Conservation (phyloP, 92 coral and sea anemone genomes). For the Phymanthus crucifer region DNA sequence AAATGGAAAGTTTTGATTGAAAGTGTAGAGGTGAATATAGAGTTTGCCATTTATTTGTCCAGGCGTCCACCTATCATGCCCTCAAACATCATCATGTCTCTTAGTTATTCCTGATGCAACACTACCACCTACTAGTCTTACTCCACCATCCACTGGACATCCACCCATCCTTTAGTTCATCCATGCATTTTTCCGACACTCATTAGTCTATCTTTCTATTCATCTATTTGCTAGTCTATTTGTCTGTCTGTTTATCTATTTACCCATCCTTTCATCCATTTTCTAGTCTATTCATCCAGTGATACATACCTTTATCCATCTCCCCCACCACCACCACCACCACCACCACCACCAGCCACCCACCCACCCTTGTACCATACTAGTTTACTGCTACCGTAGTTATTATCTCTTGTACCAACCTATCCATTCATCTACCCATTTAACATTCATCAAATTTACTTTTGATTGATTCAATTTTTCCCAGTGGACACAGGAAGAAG, state of each 20-base stretch:
- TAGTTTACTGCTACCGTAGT: no score
- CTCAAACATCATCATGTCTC: neutral
- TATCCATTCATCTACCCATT: neutral
- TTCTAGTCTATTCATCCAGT: no score
- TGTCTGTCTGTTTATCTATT: neutral
- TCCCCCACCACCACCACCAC: no score
- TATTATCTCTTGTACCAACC: no score
- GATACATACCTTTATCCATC: no score
- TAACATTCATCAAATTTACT: neutral
- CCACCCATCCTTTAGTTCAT: neutral
- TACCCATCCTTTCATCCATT: neutral
- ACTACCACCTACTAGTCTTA: neutral
- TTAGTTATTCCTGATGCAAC: neutral
- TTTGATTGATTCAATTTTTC: conserved; percentile 7
- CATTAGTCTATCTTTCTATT: neutral
- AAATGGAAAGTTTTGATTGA: conserved; percentile 89
- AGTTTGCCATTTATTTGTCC: neutral
- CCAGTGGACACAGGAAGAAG: conserved; percentile 76
- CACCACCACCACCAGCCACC: no score
- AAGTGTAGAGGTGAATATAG: conserved; percentile 74
- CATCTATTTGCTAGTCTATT: neutral
- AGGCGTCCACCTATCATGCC: neutral
- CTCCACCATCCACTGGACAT: neutral
- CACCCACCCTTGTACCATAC: no score
- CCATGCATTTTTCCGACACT: neutral